These are phyloP conservation scores for Parauchenoglanis punctatus DNA, from an alignment of 2,797 vertebrate species.

Conservation along the genomic window DNA sequence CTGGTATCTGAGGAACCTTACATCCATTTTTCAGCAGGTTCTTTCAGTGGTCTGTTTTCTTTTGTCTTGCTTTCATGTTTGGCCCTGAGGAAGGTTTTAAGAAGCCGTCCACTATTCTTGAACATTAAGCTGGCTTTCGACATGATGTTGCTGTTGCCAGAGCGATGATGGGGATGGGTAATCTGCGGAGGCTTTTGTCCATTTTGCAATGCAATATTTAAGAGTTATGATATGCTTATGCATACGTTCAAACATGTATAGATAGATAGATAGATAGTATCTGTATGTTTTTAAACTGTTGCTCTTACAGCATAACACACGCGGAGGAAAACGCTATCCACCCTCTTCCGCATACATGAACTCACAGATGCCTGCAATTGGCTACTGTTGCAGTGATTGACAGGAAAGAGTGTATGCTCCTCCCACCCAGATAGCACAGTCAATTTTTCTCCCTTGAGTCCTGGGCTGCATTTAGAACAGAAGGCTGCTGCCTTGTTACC, in stretches of 20 bases:
- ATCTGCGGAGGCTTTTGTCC: background rate
- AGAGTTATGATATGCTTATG: background rate
- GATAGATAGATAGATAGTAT: too few species aligned
- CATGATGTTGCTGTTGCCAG: background rate
- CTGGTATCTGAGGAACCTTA: constrained; percentile 50
- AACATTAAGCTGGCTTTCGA: background rate
- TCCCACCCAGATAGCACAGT: background rate
- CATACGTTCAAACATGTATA: background rate
- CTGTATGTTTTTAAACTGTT: too few species aligned
- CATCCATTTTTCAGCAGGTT: constrained; percentile 65
- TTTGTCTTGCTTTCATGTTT: constrained; percentile 63
- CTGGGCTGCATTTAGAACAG: background rate
- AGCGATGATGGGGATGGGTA: constrained; percentile 14
- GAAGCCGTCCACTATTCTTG: constrained; percentile 33
- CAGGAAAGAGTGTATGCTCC: background rate
- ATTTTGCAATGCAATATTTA: background rate
- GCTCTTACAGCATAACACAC: too few species aligned
- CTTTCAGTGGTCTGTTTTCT: constrained; percentile 61
- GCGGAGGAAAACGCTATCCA: background rate
- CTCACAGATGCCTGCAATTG: background rate
- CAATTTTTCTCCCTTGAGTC: background rate
- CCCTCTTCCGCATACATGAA: background rate
- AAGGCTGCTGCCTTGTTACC: too few species aligned
- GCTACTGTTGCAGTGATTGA: background rate
- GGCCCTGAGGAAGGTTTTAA: constrained; percentile 36